Evolutionary conservation across 2,113 vertebrate genomes (phyloP).

Genomic region (Boulengeromyrus knoepffleri): DNA sequence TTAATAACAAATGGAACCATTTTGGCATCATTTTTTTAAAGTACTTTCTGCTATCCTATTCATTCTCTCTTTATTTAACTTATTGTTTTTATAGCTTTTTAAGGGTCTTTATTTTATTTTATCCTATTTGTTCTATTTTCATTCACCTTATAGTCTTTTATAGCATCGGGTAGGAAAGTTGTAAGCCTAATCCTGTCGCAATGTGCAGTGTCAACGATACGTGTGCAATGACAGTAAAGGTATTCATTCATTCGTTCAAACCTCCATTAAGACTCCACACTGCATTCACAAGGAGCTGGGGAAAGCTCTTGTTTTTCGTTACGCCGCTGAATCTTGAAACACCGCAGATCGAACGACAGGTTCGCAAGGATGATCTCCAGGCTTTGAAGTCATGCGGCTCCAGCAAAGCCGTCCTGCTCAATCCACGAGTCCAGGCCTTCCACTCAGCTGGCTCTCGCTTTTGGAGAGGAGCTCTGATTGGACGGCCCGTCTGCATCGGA

Average conservation of each 20-base stretch:
- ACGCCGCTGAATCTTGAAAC: neutral
- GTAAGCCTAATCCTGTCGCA: neutral
- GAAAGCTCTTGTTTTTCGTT: neutral
- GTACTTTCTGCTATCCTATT: neutral
- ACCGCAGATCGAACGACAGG: neutral
- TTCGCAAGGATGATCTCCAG: slow-evolving; percentile 21
- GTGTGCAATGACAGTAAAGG: neutral
- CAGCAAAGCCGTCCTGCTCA: neutral
- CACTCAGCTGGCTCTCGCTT: neutral
- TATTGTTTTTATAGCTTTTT: neutral
- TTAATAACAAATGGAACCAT: neutral
- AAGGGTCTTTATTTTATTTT: neutral
- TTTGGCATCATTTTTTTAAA: neutral
- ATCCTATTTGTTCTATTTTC: neutral
- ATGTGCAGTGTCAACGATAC: neutral
- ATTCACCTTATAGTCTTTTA: neutral
- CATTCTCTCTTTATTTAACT: neutral
- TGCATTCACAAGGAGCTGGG: neutral
- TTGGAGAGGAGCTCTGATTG: neutral
- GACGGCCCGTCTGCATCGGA: neutral
- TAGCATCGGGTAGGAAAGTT: neutral
- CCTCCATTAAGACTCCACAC: neutral
- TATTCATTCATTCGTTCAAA: neutral
- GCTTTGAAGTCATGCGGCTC: neutral
- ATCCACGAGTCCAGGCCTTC: neutral